Base-by-base conservation (phyloP, 1,140 invertebrate species). In the Drosophila serrata region DNA sequence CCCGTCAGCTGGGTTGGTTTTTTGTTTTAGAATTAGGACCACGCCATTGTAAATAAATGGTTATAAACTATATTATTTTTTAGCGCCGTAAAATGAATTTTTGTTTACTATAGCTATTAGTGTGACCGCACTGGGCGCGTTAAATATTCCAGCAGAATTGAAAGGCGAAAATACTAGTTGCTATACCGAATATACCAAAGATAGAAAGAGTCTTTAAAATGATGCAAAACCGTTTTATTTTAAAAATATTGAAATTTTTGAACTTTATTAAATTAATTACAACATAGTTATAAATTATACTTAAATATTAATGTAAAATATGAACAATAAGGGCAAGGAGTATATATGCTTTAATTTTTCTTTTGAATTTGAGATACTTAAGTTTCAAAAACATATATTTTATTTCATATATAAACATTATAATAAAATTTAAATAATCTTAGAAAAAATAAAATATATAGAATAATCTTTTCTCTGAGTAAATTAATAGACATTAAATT, bases 11-110 rank as follows among this genome's bases (percentile, higher is more conserved):
- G 19, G 13, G 6, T 4, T 12, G 19, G 35, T 12, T 22, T 0
- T 56, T 12, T 6, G 3, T 22, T 12, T 24, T n/a, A 12, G 1
- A 56, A 40, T 39, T 39, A 39, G 3, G 33, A n/a, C 15, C 33
- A 56, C 22, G 33, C 22, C 53, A 56, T 56, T 13, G 22, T 8
- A n/a, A 24, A 24, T 12, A 0, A 24, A 17, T n/a, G 8, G 3
- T 24, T 24, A 12, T 5, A 24, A 56, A 40, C 9, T 22, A 24
- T 7, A 40, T 53, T 7, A 8, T 39, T 3, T 53, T 53, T 53
- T 56, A 56, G 53, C 53, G 53, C 53, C 53, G 53, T 24, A 56
- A 56, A 56, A 56, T 56, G 53, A 56, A 56, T 56, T 56, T 53
- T 56, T 56, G 53, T 56, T 56, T 56, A 56, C 33, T 39, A 39